phyloP scores from a whole-genome alignment of 1,140 invertebrate species.

The Lerema accius region DNA sequence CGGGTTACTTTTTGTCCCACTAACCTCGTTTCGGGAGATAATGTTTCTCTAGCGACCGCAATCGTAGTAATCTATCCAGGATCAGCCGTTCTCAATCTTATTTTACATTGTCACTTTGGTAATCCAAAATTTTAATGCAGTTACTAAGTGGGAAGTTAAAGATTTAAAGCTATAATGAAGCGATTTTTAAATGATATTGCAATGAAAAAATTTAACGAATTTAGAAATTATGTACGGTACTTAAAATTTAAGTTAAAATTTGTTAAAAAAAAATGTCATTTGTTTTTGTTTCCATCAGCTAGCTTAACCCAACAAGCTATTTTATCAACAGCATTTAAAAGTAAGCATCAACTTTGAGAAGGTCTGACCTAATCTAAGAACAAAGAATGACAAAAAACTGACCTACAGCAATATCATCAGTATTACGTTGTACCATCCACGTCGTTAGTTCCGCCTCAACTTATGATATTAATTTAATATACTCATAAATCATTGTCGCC shows the following conservation, averaged over 20 bases:
- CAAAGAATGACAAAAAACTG: slow-evolving; percentile 21
- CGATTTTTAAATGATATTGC: too few species aligned
- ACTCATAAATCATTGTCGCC: slow-evolving; percentile 21
- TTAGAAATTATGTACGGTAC: too few species aligned
- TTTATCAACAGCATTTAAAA: too few species aligned
- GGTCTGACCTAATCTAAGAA: neutral
- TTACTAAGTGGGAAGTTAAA: too few species aligned
- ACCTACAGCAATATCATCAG: slow-evolving; percentile 11
- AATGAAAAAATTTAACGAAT: too few species aligned
- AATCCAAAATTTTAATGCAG: too few species aligned
- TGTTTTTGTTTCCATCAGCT: too few species aligned
- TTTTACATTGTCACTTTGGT: neutral
- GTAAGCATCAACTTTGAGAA: neutral
- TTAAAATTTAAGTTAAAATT: too few species aligned
- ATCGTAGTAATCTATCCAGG: neutral
- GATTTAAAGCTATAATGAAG: too few species aligned
- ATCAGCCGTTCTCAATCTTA: neutral
- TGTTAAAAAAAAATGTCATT: too few species aligned
- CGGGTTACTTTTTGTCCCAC: slow-evolving; percentile 63
- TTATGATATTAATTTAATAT: slow-evolving; percentile 15
- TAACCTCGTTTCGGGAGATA: slow-evolving; percentile 56
- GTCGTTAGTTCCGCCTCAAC: neutral
- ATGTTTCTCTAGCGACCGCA: slow-evolving; percentile 13
- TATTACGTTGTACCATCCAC: neutral
- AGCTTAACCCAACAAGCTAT: too few species aligned